These are phyloP conservation scores for Epinephelus moara DNA, from an alignment of 2,113 vertebrate genomes.

Conservation along the genomic window DNA sequence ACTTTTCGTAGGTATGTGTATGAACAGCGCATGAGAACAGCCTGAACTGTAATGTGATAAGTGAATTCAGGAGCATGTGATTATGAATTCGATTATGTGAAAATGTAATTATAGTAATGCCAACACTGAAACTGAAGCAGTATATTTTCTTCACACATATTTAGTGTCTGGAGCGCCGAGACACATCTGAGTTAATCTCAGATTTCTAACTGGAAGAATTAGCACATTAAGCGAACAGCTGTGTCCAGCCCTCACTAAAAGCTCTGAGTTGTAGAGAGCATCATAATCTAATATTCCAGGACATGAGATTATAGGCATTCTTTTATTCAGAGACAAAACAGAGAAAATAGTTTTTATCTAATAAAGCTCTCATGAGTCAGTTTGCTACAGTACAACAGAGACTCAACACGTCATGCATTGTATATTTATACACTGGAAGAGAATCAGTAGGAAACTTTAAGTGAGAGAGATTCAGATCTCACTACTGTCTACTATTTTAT, in stretches of 20 bases:
- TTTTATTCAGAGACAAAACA: constrained; percentile 35
- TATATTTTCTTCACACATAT: constrained; percentile 24
- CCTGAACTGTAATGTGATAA: no score
- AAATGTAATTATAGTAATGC: no score
- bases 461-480: constrained; percentile 45
- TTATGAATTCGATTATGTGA: no score
- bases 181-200: constrained; percentile 61
- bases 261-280: constrained; percentile 50
- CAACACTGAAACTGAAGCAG: neutral
- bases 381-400: constrained; percentile 24
- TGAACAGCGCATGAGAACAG: no score
- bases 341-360: constrained; percentile 45
- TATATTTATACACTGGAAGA: constrained; percentile 55
- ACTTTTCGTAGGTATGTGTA: no score
- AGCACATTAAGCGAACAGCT: constrained; percentile 61
- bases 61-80: no score
- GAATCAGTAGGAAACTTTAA: constrained; percentile 49
- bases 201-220: constrained; percentile 69
- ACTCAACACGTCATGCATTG: neutral
- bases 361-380: constrained; percentile 38
- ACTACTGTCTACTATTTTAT: constrained; percentile 71
- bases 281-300: constrained; percentile 59
- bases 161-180: constrained; percentile 20
- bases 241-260: constrained; percentile 57
- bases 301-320: constrained; percentile 51